phyloP scores from a whole-genome alignment of 2,113 vertebrate species.

The Pseudopodoces humilis region DNA sequence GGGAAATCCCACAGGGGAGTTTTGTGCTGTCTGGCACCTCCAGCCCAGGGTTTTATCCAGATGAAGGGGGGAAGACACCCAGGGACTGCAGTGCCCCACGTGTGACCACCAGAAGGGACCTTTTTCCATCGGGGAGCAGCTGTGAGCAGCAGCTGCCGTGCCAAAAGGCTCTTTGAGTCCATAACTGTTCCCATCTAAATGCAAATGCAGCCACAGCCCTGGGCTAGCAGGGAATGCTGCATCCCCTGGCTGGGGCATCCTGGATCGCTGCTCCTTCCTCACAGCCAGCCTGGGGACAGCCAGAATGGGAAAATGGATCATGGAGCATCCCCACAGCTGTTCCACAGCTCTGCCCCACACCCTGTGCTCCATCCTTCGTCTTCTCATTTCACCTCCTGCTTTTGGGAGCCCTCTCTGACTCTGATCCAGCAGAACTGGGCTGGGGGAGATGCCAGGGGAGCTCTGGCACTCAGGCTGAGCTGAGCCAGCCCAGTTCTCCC shows the following conservation, averaged over 20 bases:
- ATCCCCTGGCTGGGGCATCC: background rate
- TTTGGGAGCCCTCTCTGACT: background rate
- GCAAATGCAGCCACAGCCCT: background rate
- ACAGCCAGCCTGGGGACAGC: background rate
- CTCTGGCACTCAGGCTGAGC: background rate
- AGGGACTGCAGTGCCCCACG: background rate
- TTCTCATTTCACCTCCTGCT: background rate
- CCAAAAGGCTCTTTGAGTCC: background rate
- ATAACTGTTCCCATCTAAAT: constrained; percentile 25
- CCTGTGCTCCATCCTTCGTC: background rate
- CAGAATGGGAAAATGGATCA: background rate
- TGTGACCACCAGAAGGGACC: background rate
- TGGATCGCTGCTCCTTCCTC: background rate
- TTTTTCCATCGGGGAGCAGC: constrained; percentile 16
- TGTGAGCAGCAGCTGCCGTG: constrained; percentile 42
- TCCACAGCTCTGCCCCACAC: background rate
- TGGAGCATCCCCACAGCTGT: background rate
- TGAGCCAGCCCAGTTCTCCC: background rate
- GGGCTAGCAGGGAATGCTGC: background rate
- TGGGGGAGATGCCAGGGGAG: background rate
- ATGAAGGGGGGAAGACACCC: background rate
- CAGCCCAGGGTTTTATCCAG: background rate
- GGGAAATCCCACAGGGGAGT: background rate
- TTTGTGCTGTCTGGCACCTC: background rate
- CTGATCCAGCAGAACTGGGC: background rate